phyloP scores from a whole-genome alignment of 2,888 invertebrate genomes.

The Trissolcus brochymenae region DNA sequence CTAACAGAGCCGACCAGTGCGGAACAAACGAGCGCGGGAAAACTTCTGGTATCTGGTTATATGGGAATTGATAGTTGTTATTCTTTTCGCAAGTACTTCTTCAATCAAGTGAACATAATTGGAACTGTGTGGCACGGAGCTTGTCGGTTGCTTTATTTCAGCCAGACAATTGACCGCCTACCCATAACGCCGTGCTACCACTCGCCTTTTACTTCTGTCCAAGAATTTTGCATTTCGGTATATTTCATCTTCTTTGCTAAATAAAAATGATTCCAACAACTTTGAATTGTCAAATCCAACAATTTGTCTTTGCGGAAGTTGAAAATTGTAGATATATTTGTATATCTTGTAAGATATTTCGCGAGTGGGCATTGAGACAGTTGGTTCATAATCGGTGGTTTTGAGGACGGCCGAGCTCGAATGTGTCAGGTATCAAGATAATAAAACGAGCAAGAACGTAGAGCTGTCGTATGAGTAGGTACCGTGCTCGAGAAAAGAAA shows the following conservation, averaged over 20 bases:
- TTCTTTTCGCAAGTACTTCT: conserved; percentile 56
- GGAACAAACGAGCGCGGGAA: background rate
- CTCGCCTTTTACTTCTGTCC: no score
- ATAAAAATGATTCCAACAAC: no score
- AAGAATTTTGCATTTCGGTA: no score
- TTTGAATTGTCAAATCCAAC: no score
- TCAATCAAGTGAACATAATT: conserved; percentile 56
- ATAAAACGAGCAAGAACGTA: conserved; percentile 58
- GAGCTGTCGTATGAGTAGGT: conserved; percentile 60
- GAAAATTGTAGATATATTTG: no score
- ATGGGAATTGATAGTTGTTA: conserved; percentile 44
- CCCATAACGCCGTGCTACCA: no score
- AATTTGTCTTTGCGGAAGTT: no score
- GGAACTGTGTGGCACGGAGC: conserved; percentile 49
- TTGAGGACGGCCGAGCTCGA: conserved; percentile 68
- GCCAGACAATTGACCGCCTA: conserved; percentile 39
- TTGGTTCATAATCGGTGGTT: conserved; percentile 63
- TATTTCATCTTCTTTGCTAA: no score
- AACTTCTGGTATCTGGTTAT: conserved; percentile 39
- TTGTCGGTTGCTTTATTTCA: conserved; percentile 19
- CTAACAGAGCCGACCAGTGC: no score
- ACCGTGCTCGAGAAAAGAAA: conserved; percentile 58
- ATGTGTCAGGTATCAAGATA: conserved; percentile 64
- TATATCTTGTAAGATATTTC: no score
- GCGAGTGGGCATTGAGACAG: no score